These are phyloP conservation scores for Plectrocnemia conspersa DNA, from an alignment of 1,140 invertebrate genomes.

Conservation along the genomic window DNA sequence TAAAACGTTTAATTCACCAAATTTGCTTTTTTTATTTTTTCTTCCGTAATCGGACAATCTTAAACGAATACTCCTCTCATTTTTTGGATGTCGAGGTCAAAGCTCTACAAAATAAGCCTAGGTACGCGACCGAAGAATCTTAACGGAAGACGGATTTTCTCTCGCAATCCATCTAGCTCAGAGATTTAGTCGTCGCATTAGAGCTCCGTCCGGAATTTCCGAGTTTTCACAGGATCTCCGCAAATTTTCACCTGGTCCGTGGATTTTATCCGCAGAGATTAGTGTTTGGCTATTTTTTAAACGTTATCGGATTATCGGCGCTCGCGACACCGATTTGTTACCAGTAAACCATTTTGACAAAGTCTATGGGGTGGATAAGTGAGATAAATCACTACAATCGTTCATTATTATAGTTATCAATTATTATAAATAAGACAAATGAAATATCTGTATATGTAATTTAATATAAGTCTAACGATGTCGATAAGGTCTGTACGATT, in stretches of 20 bases:
- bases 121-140: constrained; percentile 13
- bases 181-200: constrained; percentile 36
- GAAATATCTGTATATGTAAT: no score
- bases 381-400: no score
- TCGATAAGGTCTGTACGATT: no score
- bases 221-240: constrained; percentile 22
- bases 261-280: constrained; percentile 30
- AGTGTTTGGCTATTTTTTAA: constrained; percentile 32
- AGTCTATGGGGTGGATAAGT: no score
- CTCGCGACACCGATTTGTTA: constrained; percentile 10
- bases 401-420: no score
- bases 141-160: constrained; percentile 28
- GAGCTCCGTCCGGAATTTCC: constrained; percentile 8
- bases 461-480: no score
- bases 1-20: no score
- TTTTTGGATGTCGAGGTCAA: constrained; percentile 12
- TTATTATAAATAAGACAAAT: no score
- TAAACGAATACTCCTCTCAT: no score
- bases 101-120: constrained; percentile 23
- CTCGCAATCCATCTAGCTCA: constrained; percentile 35
- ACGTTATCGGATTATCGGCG: constrained; percentile 13
- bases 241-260: constrained; percentile 25
- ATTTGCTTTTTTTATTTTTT: no score
- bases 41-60: no score
- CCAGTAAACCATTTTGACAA: no score